These are phyloP conservation scores for Echinometra lucunter DNA, from an alignment of 53 echinoderm and acorn worm genomes.

Conservation along the genomic window DNA sequence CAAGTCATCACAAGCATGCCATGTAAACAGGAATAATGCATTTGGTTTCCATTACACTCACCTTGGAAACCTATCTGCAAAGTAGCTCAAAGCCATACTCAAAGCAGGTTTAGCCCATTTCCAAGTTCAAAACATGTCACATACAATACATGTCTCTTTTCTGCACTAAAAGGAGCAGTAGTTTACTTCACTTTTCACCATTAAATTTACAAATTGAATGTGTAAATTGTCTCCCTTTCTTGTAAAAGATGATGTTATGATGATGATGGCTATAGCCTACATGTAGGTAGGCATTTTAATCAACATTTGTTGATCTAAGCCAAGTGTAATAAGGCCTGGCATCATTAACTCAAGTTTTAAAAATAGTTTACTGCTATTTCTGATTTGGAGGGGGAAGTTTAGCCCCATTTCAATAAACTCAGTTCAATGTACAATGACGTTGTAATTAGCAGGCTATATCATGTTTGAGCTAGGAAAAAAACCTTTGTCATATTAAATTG, in stretches of 20 bases:
- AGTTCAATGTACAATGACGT: no score
- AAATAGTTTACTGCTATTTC: no score
- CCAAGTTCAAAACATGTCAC: not conserved
- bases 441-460: no score
- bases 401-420: no score
- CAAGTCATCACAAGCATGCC: not conserved
- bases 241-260: not conserved
- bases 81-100: no score
- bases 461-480: no score
- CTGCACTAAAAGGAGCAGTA: not conserved
- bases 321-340: no score
- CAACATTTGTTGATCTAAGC: not conserved
- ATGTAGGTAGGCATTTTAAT: not conserved
- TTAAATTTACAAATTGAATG: not conserved
- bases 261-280: not conserved
- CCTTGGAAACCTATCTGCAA: not conserved
- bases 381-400: no score
- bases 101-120: not conserved
- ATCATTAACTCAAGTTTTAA: no score
- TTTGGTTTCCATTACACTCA: not conserved
- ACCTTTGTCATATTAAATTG: no score
- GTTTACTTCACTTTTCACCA: not conserved
- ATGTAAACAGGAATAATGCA: not conserved
- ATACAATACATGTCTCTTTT: not conserved
- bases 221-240: no score